Conservation (phyloP, 2,888 invertebrate genomes). For the Podotricha telesiphe region DNA sequence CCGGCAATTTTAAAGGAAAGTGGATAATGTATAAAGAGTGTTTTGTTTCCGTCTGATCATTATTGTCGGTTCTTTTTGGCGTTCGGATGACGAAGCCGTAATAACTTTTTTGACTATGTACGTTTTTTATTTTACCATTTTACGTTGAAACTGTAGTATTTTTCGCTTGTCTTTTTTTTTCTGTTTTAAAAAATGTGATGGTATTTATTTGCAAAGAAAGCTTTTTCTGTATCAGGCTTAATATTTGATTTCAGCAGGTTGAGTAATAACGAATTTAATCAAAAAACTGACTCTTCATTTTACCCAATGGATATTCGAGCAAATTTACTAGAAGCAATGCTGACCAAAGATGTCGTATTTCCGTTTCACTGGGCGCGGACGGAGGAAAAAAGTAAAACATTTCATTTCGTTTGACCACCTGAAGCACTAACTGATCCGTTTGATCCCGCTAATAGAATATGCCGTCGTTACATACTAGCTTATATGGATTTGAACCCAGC, state of each 20-base stretch:
- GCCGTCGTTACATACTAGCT: constrained; percentile 16
- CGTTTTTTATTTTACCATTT: constrained; percentile 29
- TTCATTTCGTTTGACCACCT: constrained; percentile 58
- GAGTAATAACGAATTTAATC: constrained; percentile 15
- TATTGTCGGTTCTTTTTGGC: constrained; percentile 61
- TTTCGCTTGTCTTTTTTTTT: constrained; percentile 17
- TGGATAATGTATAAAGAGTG: constrained; percentile 76
- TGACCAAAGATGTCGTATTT: constrained; percentile 45
- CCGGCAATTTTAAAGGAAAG: constrained; percentile 62
- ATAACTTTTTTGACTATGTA: constrained; percentile 30
- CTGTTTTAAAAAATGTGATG: background rate
- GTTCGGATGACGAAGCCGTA: constrained; percentile 38
- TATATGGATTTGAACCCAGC: background rate
- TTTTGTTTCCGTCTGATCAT: constrained; percentile 66
- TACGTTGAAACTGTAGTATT: constrained; percentile 12
- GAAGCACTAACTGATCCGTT: constrained; percentile 62
- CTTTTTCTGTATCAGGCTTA: background rate
- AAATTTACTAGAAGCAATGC: constrained; percentile 37
- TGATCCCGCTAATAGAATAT: constrained; percentile 67
- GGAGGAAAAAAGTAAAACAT: constrained; percentile 54
- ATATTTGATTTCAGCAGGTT: constrained; percentile 1
- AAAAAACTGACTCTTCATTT: constrained; percentile 16
- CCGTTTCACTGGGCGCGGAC: constrained; percentile 41
- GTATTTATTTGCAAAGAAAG: constrained; percentile 16
- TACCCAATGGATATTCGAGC: constrained; percentile 32